Evolutionary conservation across 2,888 invertebrate species (phyloP), one percentile per base, ranked within the genome.

Genomic region (Chrysolina oricalcia): DNA sequence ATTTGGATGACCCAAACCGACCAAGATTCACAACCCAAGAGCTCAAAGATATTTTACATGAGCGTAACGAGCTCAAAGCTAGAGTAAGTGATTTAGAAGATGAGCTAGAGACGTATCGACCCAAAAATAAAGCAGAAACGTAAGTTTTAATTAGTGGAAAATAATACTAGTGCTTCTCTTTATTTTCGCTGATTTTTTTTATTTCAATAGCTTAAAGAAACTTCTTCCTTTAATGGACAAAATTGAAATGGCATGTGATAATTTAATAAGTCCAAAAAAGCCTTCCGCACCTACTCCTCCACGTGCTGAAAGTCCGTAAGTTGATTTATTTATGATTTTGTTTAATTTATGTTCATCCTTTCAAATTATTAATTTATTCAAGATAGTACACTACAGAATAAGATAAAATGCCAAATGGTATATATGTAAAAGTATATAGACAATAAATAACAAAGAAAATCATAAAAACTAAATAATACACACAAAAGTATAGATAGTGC

Each of bases 61-160:
- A 99, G 90, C 92, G 98, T 75, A 98, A 98, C 89, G 96, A 97
- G 87, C 91, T 98, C 71, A 97, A 98, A 86, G 94, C 96, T n/a
- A 93, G 95, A 86, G 94, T 99, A 69, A 94, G 95, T 85, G 95
- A 97, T 86, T 92, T 98, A n/a, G 97, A 98, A 88, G 98, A 98
- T 84, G 97, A 98, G 89, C 89, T 99, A 80, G 94, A 93, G 80
- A 91, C 93, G 71, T 92, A 94, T 86, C 92, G 94, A 87, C 92
- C 94, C 81, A 90, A 90, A 88, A 88, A 85, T 67, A 90, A 90
- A 81, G 87, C 87, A 23, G 90, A 90, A 85, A 88, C 88, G 90
- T 90, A 87, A 83, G 89, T 87, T n/a, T 59, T 68, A 10, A 35
- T 69, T 27, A 19, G 73, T 13, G 41, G 23, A 69, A 19, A 62